Conservation (phyloP, 1,140 invertebrate species). For the Anagrus nilaparvatae region DNA sequence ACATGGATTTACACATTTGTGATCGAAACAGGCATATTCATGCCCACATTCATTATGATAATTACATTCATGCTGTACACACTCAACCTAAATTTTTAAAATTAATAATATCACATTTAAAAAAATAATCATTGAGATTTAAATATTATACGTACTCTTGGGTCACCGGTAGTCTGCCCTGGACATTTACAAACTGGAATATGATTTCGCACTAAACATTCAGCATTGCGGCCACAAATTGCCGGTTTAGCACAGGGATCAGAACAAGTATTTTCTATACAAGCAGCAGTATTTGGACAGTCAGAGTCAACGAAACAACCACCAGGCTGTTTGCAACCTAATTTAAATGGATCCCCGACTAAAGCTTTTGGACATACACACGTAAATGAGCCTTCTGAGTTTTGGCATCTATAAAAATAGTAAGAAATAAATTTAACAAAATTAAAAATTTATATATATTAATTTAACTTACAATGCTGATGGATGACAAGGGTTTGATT, state of each 20-base stretch:
- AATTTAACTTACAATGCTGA: conserved; percentile 52
- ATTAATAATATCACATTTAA: too few species aligned
- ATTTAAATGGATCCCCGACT: conserved; percentile 61
- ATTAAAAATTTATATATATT: too few species aligned
- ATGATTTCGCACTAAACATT: conserved; percentile 59
- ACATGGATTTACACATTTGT: conserved; percentile 73
- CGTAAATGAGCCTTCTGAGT: conserved; percentile 62
- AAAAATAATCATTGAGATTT: too few species aligned
- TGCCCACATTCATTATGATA: conserved; percentile 65
- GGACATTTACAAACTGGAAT: conserved; percentile 64
- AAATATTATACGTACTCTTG: too few species aligned
- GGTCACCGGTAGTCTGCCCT: conserved; percentile 63
- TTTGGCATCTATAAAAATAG: conserved; percentile 50
- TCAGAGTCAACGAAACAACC: conserved; percentile 60
- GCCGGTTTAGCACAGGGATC: conserved; percentile 63
- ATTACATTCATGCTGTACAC: conserved; percentile 63
- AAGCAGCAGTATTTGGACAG: conserved; percentile 49
- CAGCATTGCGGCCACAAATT: conserved; percentile 64
- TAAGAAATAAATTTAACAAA: neutral
- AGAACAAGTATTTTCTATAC: conserved; percentile 63
- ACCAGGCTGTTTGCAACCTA: conserved; percentile 63
- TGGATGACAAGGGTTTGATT: conserved; percentile 62
- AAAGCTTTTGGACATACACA: conserved; percentile 69
- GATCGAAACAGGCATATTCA: conserved; percentile 63
- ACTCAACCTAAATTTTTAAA: too few species aligned